Percentiles rank a stretch among this genome's conserved stretches.
phyloP scores from a whole-genome alignment of 2,797 vertebrate genomes.

The Diglossa cyanea region DNA sequence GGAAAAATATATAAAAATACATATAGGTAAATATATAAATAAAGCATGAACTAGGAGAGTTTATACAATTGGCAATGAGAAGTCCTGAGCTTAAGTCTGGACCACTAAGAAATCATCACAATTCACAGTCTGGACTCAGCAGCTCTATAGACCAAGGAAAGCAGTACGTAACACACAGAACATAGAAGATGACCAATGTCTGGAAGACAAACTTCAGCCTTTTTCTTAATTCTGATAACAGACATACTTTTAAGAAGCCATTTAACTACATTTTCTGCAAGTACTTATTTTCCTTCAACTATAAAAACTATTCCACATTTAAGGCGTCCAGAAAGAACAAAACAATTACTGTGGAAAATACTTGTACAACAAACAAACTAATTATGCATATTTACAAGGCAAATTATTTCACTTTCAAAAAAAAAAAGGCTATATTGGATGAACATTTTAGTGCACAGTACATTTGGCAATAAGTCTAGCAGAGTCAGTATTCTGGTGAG shows the following conservation, averaged over 20 bases:
- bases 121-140: background rate
- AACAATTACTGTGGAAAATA: background rate
- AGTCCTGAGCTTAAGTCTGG: background rate
- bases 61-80: background rate
- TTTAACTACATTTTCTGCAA: background rate
- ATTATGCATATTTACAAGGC: constrained; percentile 12
- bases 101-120: background rate
- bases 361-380: background rate
- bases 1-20: background rate
- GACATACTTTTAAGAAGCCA: background rate
- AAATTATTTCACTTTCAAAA: background rate
- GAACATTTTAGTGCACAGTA: background rate
- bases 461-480: background rate
- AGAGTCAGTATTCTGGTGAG: constrained; percentile 32
- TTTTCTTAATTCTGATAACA: background rate
- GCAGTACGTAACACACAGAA: background rate
- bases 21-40: background rate
- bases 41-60: background rate
- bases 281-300: background rate
- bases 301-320: background rate
- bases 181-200: background rate
- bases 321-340: background rate
- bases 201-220: background rate
- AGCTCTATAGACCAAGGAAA: background rate
- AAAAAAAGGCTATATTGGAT: background rate